Percentiles rank a stretch among this genome's conserved stretches.
Evolutionary conservation across 2,888 invertebrate genomes (phyloP).

Genomic region (Choreutis nemorana): DNA sequence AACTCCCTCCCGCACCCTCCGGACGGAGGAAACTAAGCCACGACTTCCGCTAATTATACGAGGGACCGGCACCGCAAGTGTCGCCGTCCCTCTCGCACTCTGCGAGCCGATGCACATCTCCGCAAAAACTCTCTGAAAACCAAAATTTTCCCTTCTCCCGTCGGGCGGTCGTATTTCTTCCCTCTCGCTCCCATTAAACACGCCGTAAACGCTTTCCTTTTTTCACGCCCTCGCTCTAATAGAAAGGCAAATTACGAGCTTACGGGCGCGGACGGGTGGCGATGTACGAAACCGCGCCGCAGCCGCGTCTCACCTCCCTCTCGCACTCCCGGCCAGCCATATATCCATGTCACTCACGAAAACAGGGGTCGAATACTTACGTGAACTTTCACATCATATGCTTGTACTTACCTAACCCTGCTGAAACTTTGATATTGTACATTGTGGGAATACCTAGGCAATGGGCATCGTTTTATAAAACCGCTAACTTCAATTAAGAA

Average conservation of each 20-base stretch:
- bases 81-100: conserved; percentile 49
- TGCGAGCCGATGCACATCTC: conserved; percentile 58
- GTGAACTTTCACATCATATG: conserved; percentile 59
- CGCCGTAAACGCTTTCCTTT: conserved; percentile 67
- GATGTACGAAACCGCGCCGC: conserved; percentile 60
- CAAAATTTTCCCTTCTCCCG: conserved; percentile 63
- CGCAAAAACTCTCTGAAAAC: conserved; percentile 63
- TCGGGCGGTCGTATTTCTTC: conserved; percentile 64
- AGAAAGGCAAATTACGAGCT: conserved; percentile 68
- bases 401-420: no score
- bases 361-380: conserved; percentile 47
- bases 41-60: conserved; percentile 64
- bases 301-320: conserved; percentile 41
- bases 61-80: conserved; percentile 46
- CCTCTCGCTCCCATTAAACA: conserved; percentile 66
- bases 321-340: conserved; percentile 33
- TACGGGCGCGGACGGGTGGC: conserved; percentile 66
- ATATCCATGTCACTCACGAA: conserved; percentile 40
- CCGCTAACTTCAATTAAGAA: no score
- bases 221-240: conserved; percentile 67
- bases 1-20: conserved; percentile 53
- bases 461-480: no score
- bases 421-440: no score
- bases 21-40: conserved; percentile 58
- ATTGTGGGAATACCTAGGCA: no score